Evolutionary conservation across 2,888 invertebrate species (phyloP), one percentile per base, ranked within the genome.

Genomic region (Oligia latruncula): DNA sequence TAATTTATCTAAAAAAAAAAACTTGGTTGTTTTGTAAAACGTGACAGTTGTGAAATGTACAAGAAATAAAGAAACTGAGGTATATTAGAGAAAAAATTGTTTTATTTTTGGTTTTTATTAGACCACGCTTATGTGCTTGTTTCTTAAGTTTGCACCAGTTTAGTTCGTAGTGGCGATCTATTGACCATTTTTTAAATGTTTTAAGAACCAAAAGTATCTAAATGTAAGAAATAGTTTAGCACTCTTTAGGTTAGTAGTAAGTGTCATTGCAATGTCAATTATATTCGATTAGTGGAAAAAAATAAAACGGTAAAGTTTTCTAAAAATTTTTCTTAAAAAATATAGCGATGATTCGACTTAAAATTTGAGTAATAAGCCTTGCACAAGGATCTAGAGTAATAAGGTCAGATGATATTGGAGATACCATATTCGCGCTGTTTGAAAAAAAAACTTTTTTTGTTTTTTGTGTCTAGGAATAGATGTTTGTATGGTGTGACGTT

Each of bases 231-330:
- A 93, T 95, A 95, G 95, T 93, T 93, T 96, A 96, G 96, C 96
- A 96, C 95, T 94, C 90, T 94, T 93, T 96, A 96, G 95, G 94
- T 93, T 96, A 96, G 95, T 95, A 96, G 96, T 96, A 96, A 96
- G 96, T 95, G 95, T 96, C 95, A 95, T 96, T 94, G 96, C 95
- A 94, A 96, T 95, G 96, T 97, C 96, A 97, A 97, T 97, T 97
- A 97, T 97, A 96, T 97, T 95, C 94, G 95, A 96, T 95, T 97
- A 97, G 96, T 94, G 93, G 83, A 90, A 93, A 93, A 92, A 93
- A 93, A 92, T 93, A 93, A 93, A 93, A 93, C 95, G 93, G 94
- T 94, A 95, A 90, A 95, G 93, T 95, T 96, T 96, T 96, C 95
- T 95, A 96, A 93, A 95, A 94, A 94, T 90, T 92, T 93, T 94